Base-by-base conservation (phyloP, 2,113 vertebrate species). In the Oncorhynchus masou region DNA sequence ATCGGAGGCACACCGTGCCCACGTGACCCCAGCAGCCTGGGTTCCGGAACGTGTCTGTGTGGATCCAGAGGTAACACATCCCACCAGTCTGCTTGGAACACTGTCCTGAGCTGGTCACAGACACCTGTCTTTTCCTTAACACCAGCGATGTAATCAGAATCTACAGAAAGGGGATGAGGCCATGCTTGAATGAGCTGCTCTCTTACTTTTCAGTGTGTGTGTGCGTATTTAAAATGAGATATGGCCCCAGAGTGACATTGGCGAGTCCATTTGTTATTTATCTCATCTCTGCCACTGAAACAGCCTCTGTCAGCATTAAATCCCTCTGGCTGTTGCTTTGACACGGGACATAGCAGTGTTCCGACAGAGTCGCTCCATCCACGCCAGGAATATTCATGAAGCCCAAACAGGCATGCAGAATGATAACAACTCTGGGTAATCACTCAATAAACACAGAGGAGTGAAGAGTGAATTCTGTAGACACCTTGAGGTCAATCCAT, bases 281-380 rank as follows among this genome's bases (percentile, higher is more conserved):
- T 39, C 72, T 39, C 62, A 9, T 70, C 39, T 67, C 51, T 70
- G 68, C 70, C 81, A 48, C 59, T 60, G 74, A 88, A 87, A 90
- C 70, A 83, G 86, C 85, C 76, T 86, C 85, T 82, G 83, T 91
- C 89, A 90, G 86, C 84, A 83, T 69, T 85, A 81, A 84, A 87
- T 82, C 87, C 78, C 85, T 72, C 83, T 79, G 82, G 76, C 77
- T 87, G 85, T 88, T 87, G 87, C 77, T 2, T 70, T 62, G 80
- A 88, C 85, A 79, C 78, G 20, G 64, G 83, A 84, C 86, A 80
- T 77, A 64, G 72, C 74, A 67, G 7, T 24, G 68, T 77, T 82
- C 83, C 80, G 0, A 65, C 83, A 78, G 81, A 78, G 66, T 67
- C 9, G 68, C 74, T 74, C 39, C 39, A 9, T 11, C 67, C 80